Base-by-base conservation (phyloP, 2,113 vertebrate species). In the Cnemophilus loriae region DNA sequence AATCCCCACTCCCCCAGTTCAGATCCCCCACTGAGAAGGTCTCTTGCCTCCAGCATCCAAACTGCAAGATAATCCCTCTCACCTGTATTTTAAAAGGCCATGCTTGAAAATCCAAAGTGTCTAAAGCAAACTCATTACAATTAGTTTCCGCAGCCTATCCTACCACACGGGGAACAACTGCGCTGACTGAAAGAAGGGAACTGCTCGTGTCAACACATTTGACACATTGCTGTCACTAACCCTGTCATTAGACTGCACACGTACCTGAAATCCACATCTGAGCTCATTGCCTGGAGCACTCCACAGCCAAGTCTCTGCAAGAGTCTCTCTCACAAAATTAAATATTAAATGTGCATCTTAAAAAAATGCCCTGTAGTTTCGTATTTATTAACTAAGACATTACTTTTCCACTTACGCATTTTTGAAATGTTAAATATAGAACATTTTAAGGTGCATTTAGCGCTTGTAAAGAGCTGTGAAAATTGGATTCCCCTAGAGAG, bases 31-130 rank as follows among this genome's bases (percentile, higher is more conserved):
- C 78, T 2, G 44, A 93, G 84, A 64, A 77, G 63, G 69, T 91
- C 69, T 82, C 49, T 84, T 76, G 84, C 90, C 95, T 85, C 78
- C 1, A 4, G 90, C 95, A 87, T 80, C 95, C 74, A 19, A 79
- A 89, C 76, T 55, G 81, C 79, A 91, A 84, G 68, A 91, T 89
- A 95, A 97, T 75, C 84, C 83, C 9, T 1, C 90, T 96, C 95
- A 96, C 97, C 96, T 96, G 93, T 87, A 89, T 55, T 87, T 93
- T 73, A 70, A 88, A 92, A 92, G 82, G 56, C 32, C 71, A 78
- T 5, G 56, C 56, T 64, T 74, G 49, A 56, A 91, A 93, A 80
- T 68, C 90, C 88, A 46, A 28, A 46, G 64, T 4, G 28, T 84
- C 77, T 78, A 46, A 53, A 94, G 60, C 69, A 90, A 89, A 75